Conservation (phyloP, 2,888 invertebrate genomes). For the Nematopogon swammerdamellus region DNA sequence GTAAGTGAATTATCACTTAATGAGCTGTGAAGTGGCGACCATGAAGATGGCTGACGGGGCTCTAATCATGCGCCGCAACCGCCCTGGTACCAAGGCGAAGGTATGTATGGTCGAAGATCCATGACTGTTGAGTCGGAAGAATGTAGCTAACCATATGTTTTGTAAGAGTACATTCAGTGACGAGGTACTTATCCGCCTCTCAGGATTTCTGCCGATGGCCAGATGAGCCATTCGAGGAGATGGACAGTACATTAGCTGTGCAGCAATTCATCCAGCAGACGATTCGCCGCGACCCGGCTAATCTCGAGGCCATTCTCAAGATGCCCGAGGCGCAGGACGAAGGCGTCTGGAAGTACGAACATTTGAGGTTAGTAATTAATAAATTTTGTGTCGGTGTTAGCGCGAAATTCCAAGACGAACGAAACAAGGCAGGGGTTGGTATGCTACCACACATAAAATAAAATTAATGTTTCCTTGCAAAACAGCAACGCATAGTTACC, state of each 20-base stretch:
- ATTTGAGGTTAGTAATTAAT: slow-evolving; percentile 89
- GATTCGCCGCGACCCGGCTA: slow-evolving; percentile 88
- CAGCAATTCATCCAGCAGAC: slow-evolving; percentile 99
- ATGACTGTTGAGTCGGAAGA: no score
- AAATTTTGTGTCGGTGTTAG: no score
- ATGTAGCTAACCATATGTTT: no score
- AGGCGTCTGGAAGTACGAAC: slow-evolving; percentile 99
- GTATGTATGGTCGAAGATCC: slow-evolving; percentile 46
- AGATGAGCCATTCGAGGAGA: slow-evolving; percentile 97
- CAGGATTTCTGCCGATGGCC: slow-evolving; percentile 98
- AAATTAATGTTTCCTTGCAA: no score
- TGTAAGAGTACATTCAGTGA: no score
- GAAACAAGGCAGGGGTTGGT: no score
- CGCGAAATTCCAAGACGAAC: no score
- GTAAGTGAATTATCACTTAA: no score
- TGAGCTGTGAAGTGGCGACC: background rate
- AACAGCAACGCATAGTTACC: no score
- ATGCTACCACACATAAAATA: no score
- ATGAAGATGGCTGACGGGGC: slow-evolving; percentile 86
- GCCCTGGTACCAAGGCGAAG: slow-evolving; percentile 88
- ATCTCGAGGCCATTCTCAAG: slow-evolving; percentile 90
- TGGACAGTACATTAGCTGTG: slow-evolving; percentile 98
- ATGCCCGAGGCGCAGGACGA: slow-evolving; percentile 98
- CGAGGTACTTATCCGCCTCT: slow-evolving; percentile 5
- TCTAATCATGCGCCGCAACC: slow-evolving; percentile 81